Evolutionary conservation across 1,140 invertebrate species (phyloP), one percentile per base, ranked within the genome.

Genomic region (Cardiocondyla obscurior): DNA sequence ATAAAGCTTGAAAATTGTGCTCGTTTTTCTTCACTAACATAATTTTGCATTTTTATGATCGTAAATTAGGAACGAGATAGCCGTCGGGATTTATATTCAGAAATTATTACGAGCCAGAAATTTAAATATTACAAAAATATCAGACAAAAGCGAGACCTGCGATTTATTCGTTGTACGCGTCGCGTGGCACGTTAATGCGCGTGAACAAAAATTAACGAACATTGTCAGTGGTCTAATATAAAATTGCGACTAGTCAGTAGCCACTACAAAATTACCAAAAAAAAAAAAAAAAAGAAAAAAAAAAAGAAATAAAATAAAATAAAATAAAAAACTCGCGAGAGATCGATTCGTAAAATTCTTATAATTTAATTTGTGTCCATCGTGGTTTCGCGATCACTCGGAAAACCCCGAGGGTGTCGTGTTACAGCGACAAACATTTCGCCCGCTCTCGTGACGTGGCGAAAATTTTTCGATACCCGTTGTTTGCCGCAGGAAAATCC

Each of bases 41-140:
- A 77, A 77, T 42, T 77, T 77, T 77, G 60, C 60, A 77, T 77
- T 67, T 67, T 62, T 53, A 22, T 33, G 33, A 8, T 28, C 46
- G 25, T 67, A 77, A 77, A 77, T 67, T 67, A 77, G 10, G 6
- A 62, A 30, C 39, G 46, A 77, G 44, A 53, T 67, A 77, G n/a
- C 16, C 28, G 65, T 8, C 14, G 19, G 25, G 33, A 67, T 67
- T 51, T 77, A 51, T 8, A 67, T 67, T 8, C 60, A 19, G 51
- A 39, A 36, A 10, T 28, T 53, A 51, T 77, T 36, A 42, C 33
- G 16, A 19, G 30, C 5, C 30, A 14, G 44, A 77, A 14, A 39
- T 16, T 67, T 39, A 39, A 77, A 33, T 39, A 30, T 30, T 16
- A 10, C 25, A 42, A 53, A 42, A 39, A 25, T 51, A 19, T 6